Conservation (phyloP, 2,797 vertebrate genomes). For the Artibeus lituratus region DNA sequence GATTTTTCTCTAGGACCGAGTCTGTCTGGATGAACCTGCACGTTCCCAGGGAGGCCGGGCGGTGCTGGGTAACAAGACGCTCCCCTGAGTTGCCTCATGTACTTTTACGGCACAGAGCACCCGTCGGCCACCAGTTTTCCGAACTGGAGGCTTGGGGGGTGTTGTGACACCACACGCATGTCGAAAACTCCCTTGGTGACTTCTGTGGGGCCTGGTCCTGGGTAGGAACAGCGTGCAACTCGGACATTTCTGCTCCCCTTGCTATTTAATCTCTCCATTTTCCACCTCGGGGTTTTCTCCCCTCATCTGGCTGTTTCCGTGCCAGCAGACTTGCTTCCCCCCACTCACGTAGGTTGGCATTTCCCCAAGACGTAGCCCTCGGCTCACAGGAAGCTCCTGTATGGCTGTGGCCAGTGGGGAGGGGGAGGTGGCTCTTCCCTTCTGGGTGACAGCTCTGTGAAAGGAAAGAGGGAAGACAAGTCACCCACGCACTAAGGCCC, state of each 20-base stretch:
- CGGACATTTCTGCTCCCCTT: not conserved
- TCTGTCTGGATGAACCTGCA: not conserved
- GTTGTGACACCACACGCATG: not conserved
- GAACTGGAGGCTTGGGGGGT: not conserved
- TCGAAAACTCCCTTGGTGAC: not conserved
- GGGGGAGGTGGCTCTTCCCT: not conserved
- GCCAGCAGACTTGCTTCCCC: not conserved
- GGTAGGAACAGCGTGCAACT: not conserved
- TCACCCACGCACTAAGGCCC: not conserved
- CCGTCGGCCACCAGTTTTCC: not conserved
- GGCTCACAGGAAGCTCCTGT: not conserved
- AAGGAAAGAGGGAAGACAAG: not conserved
- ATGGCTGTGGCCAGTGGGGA: not conserved
- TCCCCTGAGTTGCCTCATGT: no score
- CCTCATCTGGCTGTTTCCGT: not conserved
- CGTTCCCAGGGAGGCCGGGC: not conserved
- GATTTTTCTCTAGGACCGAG: not conserved
- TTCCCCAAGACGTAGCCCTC: not conserved
- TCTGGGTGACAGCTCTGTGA: not conserved
- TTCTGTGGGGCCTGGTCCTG: not conserved
- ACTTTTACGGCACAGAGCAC: no score
- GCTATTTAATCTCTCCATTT: not conserved
- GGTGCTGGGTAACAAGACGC: not conserved
- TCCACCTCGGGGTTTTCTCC: not conserved
- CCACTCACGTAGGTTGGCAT: accelerated